Percentiles rank a stretch among this genome's conserved stretches.
These are phyloP conservation scores for Thamnophis elegans DNA, from an alignment of 2,797 vertebrate genomes.

Conservation along the genomic window DNA sequence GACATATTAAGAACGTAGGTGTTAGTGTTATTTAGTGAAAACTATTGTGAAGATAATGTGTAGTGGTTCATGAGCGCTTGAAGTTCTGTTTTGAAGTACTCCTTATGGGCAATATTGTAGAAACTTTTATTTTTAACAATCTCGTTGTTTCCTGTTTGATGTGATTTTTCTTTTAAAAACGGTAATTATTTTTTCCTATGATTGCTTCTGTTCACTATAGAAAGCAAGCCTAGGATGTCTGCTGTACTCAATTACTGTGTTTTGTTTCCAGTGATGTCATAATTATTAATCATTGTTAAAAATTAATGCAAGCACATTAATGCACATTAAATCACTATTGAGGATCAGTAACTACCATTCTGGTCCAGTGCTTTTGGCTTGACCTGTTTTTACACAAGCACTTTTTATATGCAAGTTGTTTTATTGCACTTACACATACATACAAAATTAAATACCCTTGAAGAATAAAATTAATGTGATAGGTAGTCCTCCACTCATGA, in stretches of 20 bases:
- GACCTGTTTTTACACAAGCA: neutral
- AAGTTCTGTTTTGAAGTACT: neutral
- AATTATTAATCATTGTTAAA: neutral
- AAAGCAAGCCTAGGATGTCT: neutral
- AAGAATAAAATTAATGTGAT: neutral
- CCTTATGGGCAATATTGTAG: neutral
- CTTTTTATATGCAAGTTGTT: neutral
- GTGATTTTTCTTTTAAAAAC: neutral
- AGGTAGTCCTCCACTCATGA: neutral
- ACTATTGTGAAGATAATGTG: constrained; percentile 44
- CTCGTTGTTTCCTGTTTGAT: neutral
- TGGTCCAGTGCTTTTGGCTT: neutral
- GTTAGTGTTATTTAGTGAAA: constrained; percentile 55
- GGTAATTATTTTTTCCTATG: neutral
- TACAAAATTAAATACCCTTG: neutral
- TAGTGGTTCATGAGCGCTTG: constrained; percentile 20
- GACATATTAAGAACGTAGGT: constrained; percentile 55
- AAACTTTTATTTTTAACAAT: neutral
- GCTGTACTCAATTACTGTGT: neutral
- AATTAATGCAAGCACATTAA: neutral
- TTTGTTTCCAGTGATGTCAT: neutral
- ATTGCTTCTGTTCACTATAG: neutral
- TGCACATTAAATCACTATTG: neutral
- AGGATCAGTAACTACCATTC: neutral
- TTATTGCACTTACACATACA: neutral